Base-by-base conservation (phyloP, 1,140 invertebrate species). In the Hermatobates lingyangjiaoensis region DNA sequence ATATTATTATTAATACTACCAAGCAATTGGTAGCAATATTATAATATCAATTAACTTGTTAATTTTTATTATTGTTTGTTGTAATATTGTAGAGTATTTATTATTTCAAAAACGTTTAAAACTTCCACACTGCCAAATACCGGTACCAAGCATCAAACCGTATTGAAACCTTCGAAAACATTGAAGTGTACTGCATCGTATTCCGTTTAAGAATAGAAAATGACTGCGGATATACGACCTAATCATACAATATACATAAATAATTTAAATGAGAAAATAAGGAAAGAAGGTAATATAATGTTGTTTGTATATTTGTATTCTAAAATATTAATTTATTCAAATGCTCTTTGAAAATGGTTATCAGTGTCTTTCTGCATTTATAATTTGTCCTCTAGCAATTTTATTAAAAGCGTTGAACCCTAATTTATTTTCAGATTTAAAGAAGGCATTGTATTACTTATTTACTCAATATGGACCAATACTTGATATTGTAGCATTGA, bases 391-490 rank as follows among this genome's bases (percentile, higher is more conserved):
- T 34, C 15, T 7, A 7, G 15, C 7, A 7, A 7, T 7, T 34
- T 7, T 34, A 7, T 34, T 34, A 7, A 34, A 7, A 7, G 28
- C 15, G 7, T 34, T 34, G 7, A 34, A 34, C 30, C 38, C 40
- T 44, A 54, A 57, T 51, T 55, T 44, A 54, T 53, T 56, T 59
- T 42, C 59, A 69, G 96, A 98, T 63, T 67, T 99, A 18, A 98
- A 98, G 63, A 98, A 98, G 63, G 97, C 93, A 1, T 69, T 99
- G 0, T 98, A 97, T 69, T 94, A 94, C 3, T 97, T 98, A 61
- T 98, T 98, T 70, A 98, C 94, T 27, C 95, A 99, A 69, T 99
- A 98, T 74, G 96, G 96, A 5, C 88, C 93, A 70, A 98, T 99
- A 62, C 67, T 98, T 51, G 93, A 98, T 63, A 98, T 99, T 63